phyloP scores from a whole-genome alignment of 2,888 invertebrate species.

The Morpho helenor region DNA sequence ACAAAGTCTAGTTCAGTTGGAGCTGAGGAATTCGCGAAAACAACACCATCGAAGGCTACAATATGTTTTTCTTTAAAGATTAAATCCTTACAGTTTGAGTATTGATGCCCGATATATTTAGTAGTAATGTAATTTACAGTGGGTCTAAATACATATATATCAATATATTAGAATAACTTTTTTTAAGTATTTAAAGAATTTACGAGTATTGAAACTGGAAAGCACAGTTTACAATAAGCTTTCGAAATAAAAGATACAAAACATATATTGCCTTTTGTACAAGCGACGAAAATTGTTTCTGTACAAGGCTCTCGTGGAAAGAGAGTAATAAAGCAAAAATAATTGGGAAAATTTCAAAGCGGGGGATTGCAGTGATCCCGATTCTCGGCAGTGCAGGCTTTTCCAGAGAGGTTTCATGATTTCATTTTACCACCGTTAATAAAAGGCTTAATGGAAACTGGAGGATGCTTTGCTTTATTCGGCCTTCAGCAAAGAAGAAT shows the following conservation, averaged over 20 bases:
- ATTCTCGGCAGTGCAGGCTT: conserved; percentile 15
- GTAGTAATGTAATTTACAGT: no score
- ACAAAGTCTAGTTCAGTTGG: no score
- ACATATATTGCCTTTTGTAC: conserved; percentile 10
- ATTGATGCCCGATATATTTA: no score
- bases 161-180: no score
- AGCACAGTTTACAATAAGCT: not conserved
- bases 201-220: no score
- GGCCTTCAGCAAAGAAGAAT: conserved; percentile 1
- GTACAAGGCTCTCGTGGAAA: conserved; percentile 17
- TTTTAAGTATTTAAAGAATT: no score
- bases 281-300: conserved; percentile 14
- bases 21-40: no score
- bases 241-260: conserved; percentile 8
- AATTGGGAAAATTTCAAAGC: conserved; percentile 18
- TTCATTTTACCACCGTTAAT: conserved; percentile 15
- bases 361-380: conserved; percentile 16
- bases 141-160: no score
- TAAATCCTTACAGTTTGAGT: no score
- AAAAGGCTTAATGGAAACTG: conserved; percentile 14
- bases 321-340: conserved; percentile 22
- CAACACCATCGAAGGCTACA: no score
- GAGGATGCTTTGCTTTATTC: conserved; percentile 9
- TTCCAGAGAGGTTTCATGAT: conserved; percentile 10
- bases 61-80: no score